phyloP scores from a whole-genome alignment of 2,888 invertebrate genomes.

The Crossocerus cetratus region DNA sequence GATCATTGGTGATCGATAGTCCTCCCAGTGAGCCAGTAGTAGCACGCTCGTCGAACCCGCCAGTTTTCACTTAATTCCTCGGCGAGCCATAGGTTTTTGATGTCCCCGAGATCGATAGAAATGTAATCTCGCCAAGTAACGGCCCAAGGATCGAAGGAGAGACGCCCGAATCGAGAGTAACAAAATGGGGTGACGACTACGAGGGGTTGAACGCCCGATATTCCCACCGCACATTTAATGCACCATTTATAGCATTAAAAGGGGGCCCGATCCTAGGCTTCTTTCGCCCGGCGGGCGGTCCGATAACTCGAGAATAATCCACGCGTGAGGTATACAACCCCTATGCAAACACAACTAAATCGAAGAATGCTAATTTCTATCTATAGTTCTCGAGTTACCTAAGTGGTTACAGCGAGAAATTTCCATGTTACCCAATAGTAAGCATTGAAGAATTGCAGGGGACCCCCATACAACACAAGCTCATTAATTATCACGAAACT shows the following conservation, averaged over 20 bases:
- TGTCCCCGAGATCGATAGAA: constrained; percentile 31
- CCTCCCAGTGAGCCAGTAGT: neutral
- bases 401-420: too few species aligned
- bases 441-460: too few species aligned
- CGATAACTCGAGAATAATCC: neutral
- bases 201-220: constrained; percentile 33
- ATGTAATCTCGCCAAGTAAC: constrained; percentile 36
- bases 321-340: neutral
- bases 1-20: too few species aligned
- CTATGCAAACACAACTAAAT: too few species aligned
- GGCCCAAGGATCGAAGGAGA: constrained; percentile 14
- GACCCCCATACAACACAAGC: too few species aligned
- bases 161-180: constrained; percentile 28
- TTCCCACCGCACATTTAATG: constrained; percentile 35
- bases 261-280: neutral
- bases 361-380: too few species aligned
- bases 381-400: too few species aligned
- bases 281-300: neutral
- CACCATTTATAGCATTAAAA: constrained; percentile 32
- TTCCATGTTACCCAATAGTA: too few species aligned
- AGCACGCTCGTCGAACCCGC: neutral
- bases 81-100: constrained; percentile 10
- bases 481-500: too few species aligned
- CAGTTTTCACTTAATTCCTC: neutral
- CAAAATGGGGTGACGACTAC: constrained; percentile 31